Percentiles rank a stretch among this genome's conserved stretches.
Evolutionary conservation across 2,888 invertebrate species (phyloP).

Genomic region (Sphaeridia pumilis): DNA sequence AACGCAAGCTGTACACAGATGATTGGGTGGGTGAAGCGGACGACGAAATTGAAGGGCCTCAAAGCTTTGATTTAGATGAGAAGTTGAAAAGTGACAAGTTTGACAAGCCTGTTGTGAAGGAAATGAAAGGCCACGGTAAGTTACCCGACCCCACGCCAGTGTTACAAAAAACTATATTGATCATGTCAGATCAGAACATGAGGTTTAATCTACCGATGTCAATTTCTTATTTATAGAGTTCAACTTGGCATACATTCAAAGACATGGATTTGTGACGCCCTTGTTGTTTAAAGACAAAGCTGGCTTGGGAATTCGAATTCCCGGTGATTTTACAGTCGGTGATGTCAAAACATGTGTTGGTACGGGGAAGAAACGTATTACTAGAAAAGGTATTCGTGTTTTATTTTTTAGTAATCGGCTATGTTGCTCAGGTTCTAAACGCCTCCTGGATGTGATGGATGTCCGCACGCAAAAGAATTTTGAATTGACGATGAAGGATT

Average conservation of each 20-base stretch:
- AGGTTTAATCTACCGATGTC: too few relatives aligned
- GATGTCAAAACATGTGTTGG: constrained; percentile 92
- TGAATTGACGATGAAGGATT: constrained; percentile 97
- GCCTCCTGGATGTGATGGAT: constrained; percentile 94
- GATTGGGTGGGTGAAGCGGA: constrained; percentile 75
- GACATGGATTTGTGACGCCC: constrained; percentile 87
- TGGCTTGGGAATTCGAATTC: constrained; percentile 77
- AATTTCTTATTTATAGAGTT: constrained; percentile 40
- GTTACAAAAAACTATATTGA: too few relatives aligned
- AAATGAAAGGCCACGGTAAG: constrained; percentile 65
- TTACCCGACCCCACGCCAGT: neutral
- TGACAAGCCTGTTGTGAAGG: constrained; percentile 65
- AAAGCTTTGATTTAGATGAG: constrained; percentile 82
- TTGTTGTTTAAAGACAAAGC: constrained; percentile 77
- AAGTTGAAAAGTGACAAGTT: constrained; percentile 72
- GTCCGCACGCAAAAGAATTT: constrained; percentile 94
- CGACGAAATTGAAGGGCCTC: constrained; percentile 67
- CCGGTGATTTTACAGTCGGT: constrained; percentile 83
- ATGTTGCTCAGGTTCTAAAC: constrained; percentile 56
- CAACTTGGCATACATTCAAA: constrained; percentile 50
- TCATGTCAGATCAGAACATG: too few relatives aligned
- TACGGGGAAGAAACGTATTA: too few relatives aligned
- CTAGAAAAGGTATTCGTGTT: too few relatives aligned
- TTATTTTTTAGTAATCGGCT: too few relatives aligned
- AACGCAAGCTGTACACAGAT: constrained; percentile 83